Evolutionary conservation across 2,113 vertebrate genomes (phyloP).

Genomic region (Sebastes schlegelii): DNA sequence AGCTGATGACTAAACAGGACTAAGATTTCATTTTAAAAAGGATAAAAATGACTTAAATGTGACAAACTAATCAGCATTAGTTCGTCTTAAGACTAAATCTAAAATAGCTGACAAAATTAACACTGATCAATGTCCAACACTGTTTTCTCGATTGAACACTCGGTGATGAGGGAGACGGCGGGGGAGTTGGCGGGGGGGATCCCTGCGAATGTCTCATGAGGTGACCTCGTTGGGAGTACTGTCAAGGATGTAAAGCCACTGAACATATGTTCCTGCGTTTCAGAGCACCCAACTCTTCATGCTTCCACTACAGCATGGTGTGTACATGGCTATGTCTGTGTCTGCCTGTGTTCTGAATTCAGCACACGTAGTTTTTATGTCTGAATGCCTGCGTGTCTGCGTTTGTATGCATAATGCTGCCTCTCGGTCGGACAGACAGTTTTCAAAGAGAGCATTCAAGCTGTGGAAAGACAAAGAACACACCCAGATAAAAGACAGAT

Average conservation of each 20-base stretch:
- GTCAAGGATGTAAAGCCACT: slow-evolving; percentile 35
- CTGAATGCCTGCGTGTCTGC: slow-evolving; percentile 47
- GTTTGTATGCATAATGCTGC: slow-evolving; percentile 43
- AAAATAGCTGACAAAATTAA: too few relatives aligned
- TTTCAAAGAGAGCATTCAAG: slow-evolving; percentile 48
- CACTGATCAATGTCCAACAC: slow-evolving; percentile 57
- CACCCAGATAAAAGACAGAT: slow-evolving; percentile 39
- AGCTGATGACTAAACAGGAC: too few relatives aligned
- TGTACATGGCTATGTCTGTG: slow-evolving; percentile 1
- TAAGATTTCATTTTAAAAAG: too few relatives aligned
- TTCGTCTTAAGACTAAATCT: too few relatives aligned
- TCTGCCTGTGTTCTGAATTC: slow-evolving; percentile 37
- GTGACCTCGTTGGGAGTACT: slow-evolving; percentile 46
- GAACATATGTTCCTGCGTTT: slow-evolving; percentile 45
- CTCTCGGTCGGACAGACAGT: slow-evolving; percentile 32
- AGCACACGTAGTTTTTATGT: slow-evolving; percentile 30
- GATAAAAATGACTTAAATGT: too few relatives aligned
- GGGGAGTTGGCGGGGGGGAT: background rate
- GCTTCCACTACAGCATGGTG: background rate
- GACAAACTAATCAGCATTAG: too few relatives aligned
- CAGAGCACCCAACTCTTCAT: background rate
- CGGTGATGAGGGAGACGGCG: background rate
- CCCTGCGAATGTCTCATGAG: slow-evolving; percentile 5
- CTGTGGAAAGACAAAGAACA: slow-evolving; percentile 55
- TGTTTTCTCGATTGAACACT: slow-evolving; percentile 50